Conservation (phyloP, 2,888 invertebrate genomes). For the Parnassius glacialis region DNA sequence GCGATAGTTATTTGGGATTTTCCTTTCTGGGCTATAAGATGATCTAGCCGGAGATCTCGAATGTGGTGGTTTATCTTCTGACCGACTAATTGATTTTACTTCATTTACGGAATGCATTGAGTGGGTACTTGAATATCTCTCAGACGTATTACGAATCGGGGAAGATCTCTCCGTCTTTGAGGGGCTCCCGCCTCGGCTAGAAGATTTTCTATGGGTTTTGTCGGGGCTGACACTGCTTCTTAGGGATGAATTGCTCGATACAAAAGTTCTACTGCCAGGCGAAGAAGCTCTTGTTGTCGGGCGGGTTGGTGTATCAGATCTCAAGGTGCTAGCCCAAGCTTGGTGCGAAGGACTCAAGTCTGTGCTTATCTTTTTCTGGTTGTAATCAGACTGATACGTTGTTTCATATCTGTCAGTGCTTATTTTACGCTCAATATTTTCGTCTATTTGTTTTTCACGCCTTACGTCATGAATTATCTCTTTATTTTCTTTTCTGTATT, state of each 20-base stretch:
- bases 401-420: slow-evolving; percentile 79
- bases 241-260: slow-evolving; percentile 76
- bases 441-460: slow-evolving; percentile 47
- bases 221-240: slow-evolving; percentile 79
- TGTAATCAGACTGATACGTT: slow-evolving; percentile 81
- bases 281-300: slow-evolving; percentile 78
- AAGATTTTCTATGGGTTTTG: slow-evolving; percentile 55
- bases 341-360: slow-evolving; percentile 87
- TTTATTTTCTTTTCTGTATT: slow-evolving; percentile 41
- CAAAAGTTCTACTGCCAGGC: slow-evolving; percentile 75
- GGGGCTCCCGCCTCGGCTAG: slow-evolving; percentile 60
- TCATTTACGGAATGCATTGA: slow-evolving; percentile 53
- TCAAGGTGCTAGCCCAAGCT: slow-evolving; percentile 87
- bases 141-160: slow-evolving; percentile 52
- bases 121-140: slow-evolving; percentile 52
- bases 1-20: slow-evolving; percentile 39
- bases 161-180: slow-evolving; percentile 55
- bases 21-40: slow-evolving; percentile 51
- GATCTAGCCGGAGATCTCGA: slow-evolving; percentile 51
- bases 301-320: slow-evolving; percentile 83
- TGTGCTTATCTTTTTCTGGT: slow-evolving; percentile 80
- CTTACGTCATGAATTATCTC: slow-evolving; percentile 42
- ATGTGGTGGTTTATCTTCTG: slow-evolving; percentile 49
- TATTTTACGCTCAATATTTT: slow-evolving; percentile 50
- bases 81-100: slow-evolving; percentile 45